A percentile compares a stretch with the other conserved stretches of the same genome.
These are phyloP conservation scores for Platalea minor DNA, from an alignment of 2,797 vertebrate species.

Conservation along the genomic window DNA sequence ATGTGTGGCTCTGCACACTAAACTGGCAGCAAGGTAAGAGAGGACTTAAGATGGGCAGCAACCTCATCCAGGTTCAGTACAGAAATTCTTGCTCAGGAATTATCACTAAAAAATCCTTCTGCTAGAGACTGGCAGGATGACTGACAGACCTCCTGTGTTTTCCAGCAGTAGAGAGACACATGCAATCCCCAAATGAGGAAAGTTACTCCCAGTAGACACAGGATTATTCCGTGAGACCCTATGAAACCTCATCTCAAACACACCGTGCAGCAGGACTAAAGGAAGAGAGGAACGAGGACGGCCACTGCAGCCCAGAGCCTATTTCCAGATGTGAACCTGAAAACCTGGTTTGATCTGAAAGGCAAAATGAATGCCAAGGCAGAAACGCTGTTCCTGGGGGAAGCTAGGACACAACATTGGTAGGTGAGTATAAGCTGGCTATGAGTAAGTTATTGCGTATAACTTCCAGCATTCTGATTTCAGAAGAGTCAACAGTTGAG, in stretches of 20 bases:
- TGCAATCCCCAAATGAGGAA: background rate
- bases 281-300: background rate
- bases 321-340: background rate
- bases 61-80: background rate
- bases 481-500: background rate
- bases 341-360: background rate
- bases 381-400: background rate
- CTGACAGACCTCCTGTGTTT: background rate
- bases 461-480: background rate
- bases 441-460: background rate
- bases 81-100: background rate
- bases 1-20: accelerated
- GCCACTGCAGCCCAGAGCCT: background rate
- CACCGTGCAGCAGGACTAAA: accelerated
- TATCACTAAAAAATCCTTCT: background rate
- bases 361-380: background rate
- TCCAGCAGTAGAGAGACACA: background rate
- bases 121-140: background rate
- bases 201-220: background rate
- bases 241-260: background rate
- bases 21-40: background rate
- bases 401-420: background rate
- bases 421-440: background rate
- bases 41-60: background rate
- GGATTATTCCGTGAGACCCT: accelerated